phyloP scores from a whole-genome alignment of 2,113 vertebrate genomes.

The Daubentonia madagascariensis region DNA sequence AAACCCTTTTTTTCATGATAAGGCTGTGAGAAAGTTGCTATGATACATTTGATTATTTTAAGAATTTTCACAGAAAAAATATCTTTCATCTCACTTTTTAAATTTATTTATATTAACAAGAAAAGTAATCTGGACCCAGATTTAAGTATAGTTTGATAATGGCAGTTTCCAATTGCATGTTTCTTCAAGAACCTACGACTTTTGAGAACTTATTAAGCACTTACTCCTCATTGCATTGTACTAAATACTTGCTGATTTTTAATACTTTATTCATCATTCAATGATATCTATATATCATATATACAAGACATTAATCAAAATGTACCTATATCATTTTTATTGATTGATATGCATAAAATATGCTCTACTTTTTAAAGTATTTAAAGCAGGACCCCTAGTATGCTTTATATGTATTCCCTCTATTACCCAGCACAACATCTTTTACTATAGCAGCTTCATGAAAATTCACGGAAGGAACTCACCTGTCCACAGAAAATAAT shows the following conservation, averaged over 20 bases:
- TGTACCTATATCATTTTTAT: neutral
- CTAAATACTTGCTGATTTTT: neutral
- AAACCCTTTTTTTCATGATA: neutral
- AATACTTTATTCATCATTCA: neutral
- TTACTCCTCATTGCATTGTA: neutral
- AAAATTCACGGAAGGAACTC: neutral
- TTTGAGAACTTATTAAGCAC: neutral
- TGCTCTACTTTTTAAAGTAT: neutral
- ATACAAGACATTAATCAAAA: neutral
- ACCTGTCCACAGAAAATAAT: neutral
- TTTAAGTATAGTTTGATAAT: neutral
- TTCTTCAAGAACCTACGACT: neutral
- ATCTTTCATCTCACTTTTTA: neutral
- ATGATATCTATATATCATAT: neutral
- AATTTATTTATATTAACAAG: neutral
- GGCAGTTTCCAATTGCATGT: neutral
- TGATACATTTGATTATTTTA: neutral
- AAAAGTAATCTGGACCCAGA: neutral
- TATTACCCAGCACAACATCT: neutral
- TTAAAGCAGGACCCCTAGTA: neutral
- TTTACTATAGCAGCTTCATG: neutral
- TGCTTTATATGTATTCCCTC: neutral
- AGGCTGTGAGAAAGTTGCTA: neutral
- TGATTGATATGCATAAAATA: neutral
- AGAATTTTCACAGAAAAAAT: neutral